Conservation (phyloP, 2,888 invertebrate genomes). For the Metalampra italica region DNA sequence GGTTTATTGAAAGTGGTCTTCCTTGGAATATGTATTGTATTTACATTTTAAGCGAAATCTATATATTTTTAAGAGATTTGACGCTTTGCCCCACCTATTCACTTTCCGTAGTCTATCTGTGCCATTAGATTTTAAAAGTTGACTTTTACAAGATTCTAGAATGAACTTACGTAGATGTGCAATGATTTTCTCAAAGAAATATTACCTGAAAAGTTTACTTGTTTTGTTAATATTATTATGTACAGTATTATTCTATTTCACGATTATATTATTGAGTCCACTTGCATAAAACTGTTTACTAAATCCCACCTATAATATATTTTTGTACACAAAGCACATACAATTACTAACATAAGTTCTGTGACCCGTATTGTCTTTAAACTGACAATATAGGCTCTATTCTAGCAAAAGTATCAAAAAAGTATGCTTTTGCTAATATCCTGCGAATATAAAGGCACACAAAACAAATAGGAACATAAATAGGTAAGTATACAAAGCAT, state of each 20-base stretch:
- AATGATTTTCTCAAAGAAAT: conserved; percentile 21
- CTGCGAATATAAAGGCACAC: too few relatives aligned
- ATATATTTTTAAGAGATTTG: conserved; percentile 26
- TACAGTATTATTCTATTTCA: conserved; percentile 28
- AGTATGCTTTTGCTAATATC: too few relatives aligned
- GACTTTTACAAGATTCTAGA: conserved; percentile 3
- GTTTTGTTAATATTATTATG: conserved; percentile 21
- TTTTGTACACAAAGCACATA: too few relatives aligned
- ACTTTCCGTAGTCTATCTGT: conserved; percentile 39
- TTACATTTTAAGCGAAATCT: conserved; percentile 27
- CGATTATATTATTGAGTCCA: conserved; percentile 13
- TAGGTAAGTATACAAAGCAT: too few relatives aligned
- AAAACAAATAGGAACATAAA: too few relatives aligned
- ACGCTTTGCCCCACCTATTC: conserved; percentile 55
- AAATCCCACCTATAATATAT: conserved; percentile 6
- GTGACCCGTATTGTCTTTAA: too few relatives aligned
- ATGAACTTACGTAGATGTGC: conserved; percentile 18
- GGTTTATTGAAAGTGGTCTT: conserved; percentile 38
- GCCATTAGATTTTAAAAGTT: conserved; percentile 39
- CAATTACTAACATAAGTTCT: too few relatives aligned
- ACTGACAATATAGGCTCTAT: too few relatives aligned
- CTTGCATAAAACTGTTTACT: conserved; percentile 16
- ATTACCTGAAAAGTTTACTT: conserved; percentile 8
- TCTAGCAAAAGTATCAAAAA: too few relatives aligned
- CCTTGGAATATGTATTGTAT: conserved; percentile 35